phyloP scores from a whole-genome alignment of 2,113 vertebrate genomes.

The Salvelinus fontinalis region DNA sequence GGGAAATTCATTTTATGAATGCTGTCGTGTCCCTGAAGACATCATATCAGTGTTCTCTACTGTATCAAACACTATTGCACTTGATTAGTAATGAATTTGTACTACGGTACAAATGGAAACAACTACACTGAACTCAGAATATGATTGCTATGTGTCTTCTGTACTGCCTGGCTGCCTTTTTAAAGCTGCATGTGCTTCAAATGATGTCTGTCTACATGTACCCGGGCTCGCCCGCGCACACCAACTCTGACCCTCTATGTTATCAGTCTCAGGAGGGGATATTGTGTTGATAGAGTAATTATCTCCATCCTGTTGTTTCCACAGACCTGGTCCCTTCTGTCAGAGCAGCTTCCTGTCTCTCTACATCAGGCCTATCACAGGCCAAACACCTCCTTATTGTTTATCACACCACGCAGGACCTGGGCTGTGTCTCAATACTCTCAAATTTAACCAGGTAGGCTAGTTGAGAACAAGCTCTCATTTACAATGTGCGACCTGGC shows the following conservation, averaged over 20 bases:
- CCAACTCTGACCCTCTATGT: conserved; percentile 8
- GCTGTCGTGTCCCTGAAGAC: too few relatives aligned
- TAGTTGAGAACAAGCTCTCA: too few relatives aligned
- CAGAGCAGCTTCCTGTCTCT: not conserved
- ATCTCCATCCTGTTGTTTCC: conserved; percentile 37
- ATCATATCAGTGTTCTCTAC: conserved; percentile 8
- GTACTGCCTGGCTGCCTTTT: not conserved
- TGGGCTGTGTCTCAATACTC: not conserved
- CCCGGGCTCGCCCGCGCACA: too few relatives aligned
- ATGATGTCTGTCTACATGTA: too few relatives aligned
- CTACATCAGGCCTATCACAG: not conserved
- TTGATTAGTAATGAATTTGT: too few relatives aligned
- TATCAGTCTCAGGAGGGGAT: conserved; percentile 11
- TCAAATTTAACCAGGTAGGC: too few relatives aligned
- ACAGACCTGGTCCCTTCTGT: not conserved
- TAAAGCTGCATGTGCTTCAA: too few relatives aligned
- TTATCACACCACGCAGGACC: not conserved
- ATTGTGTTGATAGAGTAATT: conserved; percentile 37
- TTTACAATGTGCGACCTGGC: too few relatives aligned
- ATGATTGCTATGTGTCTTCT: not conserved
- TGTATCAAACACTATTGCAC: too few relatives aligned
- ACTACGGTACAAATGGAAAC: not conserved
- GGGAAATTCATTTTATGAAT: too few relatives aligned
- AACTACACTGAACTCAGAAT: too few relatives aligned
- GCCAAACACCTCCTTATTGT: not conserved